Evolutionary conservation across 2,888 invertebrate genomes (phyloP).

Genomic region (Acanthosoma haemorrhoidale): DNA sequence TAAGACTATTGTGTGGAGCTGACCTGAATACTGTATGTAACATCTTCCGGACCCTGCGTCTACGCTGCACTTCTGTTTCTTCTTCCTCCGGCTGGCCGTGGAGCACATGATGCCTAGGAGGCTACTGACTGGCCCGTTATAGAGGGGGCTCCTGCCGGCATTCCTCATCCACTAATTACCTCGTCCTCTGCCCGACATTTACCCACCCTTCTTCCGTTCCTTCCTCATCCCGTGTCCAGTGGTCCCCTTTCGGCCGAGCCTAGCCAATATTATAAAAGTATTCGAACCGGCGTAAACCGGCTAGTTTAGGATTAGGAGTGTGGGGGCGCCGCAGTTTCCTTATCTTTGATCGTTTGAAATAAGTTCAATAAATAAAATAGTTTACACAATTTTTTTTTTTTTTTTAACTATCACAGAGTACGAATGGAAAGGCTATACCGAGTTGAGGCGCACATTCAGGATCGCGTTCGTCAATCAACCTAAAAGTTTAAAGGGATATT

Average conservation of each 20-base stretch:
- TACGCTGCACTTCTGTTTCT: conserved; percentile 40
- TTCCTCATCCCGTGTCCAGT: not conserved
- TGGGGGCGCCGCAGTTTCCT: no score
- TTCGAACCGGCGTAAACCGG: no score
- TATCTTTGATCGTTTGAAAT: no score
- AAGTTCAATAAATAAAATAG: no score
- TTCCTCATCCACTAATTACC: not conserved
- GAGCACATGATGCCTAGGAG: conserved; percentile 39
- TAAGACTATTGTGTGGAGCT: not conserved
- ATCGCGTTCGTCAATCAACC: no score
- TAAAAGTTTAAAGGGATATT: no score
- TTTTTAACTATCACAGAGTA: no score
- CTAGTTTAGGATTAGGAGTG: no score
- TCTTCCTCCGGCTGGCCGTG: conserved; percentile 37
- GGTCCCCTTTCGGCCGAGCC: not conserved
- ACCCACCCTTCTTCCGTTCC: not conserved
- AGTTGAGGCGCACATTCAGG: no score
- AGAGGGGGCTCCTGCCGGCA: not conserved
- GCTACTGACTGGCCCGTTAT: not conserved
- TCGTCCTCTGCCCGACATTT: not conserved
- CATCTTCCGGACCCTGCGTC: conserved; percentile 39
- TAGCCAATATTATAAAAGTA: no score
- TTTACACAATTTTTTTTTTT: no score
- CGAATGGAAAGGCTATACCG: no score
- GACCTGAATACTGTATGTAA: conserved; percentile 35